These are phyloP conservation scores for Dallia pectoralis DNA, from an alignment of 2,797 vertebrate species.

Conservation along the genomic window DNA sequence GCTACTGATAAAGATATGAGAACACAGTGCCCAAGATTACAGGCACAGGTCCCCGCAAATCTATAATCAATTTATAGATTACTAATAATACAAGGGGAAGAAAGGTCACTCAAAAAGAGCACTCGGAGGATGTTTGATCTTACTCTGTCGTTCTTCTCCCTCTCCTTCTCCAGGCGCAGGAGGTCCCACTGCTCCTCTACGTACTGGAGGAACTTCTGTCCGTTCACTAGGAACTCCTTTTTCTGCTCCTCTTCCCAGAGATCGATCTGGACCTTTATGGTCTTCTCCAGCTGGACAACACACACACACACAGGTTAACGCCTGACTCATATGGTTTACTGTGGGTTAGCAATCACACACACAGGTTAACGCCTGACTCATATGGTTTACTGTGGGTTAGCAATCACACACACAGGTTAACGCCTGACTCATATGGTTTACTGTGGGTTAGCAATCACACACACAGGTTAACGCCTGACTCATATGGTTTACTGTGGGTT, in stretches of 20 bases:
- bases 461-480: too few relatives aligned
- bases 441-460: constrained; percentile 68
- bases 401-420: not conserved
- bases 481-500: too few relatives aligned
- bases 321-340: too few relatives aligned
- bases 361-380: constrained; percentile 48
- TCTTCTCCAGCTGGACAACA: constrained; percentile 84
- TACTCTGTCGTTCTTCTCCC: constrained; percentile 88
- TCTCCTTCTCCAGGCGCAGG: constrained; percentile 84
- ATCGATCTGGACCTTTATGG: constrained; percentile 79
- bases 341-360: constrained; percentile 14
- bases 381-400: constrained; percentile 82
- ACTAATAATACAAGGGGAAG: not conserved
- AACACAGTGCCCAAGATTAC: not conserved
- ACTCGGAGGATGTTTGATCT: not conserved
- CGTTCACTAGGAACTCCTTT: constrained; percentile 80
- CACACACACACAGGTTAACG: not conserved
- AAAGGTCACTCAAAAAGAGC: not conserved
- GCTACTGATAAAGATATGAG: not conserved
- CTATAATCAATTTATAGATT: not conserved
- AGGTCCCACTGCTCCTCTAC: constrained; percentile 85
- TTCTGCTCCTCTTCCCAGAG: constrained; percentile 79
- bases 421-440: constrained; percentile 75
- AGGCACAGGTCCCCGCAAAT: not conserved
- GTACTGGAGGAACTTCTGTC: constrained; percentile 84